Base-by-base conservation (phyloP, 2,888 invertebrate species). In the Therioaphis trifolii region DNA sequence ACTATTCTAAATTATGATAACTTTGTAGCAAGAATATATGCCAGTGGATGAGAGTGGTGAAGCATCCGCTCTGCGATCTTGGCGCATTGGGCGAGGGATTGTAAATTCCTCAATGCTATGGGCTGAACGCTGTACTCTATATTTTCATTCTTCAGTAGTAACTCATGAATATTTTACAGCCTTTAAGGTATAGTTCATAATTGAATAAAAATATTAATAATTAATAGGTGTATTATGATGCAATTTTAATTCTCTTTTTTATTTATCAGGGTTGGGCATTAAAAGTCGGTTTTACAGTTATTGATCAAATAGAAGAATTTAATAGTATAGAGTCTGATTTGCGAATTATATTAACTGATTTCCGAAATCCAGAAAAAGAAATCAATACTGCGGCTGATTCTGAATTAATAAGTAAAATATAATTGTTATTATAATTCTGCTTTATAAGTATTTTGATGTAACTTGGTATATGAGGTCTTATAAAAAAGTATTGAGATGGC, bases 41-140 rank as follows among this genome's bases (percentile, higher is more conserved):
- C 52, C 63, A 12, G 5, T 9, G 24, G 74, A 82, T 35, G 9
- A 0, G 4, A 14, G 18, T 21, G 82, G 82, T 27, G 63, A 66
- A 40, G 14, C 24, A 27, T 52, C 82, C 2, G 35, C 82, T 18
- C 15, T 74, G 49, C 21, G 52, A 7, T 63, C 74, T 35, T 63
- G 74, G 63, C 49, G 63, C 9, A 63, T 74, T 14, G 74, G 74
- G 7, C 21, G 49, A 0, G 63, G 74, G 5, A 35, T 46, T 40
- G 74, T 74, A 49, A 14, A 52, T 14, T 74, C 82, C 3, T 35
- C 82, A 4, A 52, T 82, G 82, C 4, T 46, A 14, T 82, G 82
- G 82, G 35, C 72, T 49, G 52, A 12, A 7, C 12, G n/a, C 18
- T 82, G 82, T 12, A 63, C 40, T 24, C 21, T 82, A 24, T 74